Base-by-base conservation (phyloP, 2,113 vertebrate species). In the Orthochromis indermauri region DNA sequence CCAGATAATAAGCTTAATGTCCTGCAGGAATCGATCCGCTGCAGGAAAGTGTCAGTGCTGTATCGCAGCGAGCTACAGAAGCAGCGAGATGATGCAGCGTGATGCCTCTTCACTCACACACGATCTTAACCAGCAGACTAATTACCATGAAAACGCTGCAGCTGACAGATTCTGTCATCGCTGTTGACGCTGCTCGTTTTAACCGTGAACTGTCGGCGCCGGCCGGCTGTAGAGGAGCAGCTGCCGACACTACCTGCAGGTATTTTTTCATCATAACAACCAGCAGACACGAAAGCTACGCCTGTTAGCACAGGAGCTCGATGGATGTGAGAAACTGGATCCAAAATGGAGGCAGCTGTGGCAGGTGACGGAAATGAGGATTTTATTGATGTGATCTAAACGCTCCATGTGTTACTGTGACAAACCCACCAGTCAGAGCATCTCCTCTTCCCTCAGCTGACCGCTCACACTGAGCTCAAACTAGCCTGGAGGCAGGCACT, bases 291-390 rank as follows among this genome's bases (percentile, higher is more conserved):
- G 0, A 49, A 76, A 7, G 42, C 24, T 76, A 12, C 10, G 6
- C 16, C 14, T 17, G 42, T 76, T 19, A 76, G 71, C 42, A 3
- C 16, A 19, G 6, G 42, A 47, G 4, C 71, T 4, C 4, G 6
- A 11, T 19, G 40, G 45, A 31, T 19, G 71, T 49, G 42, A 47
- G 21, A 31, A 76, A 76, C 68, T 28, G 42, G 71, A 49, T 76
- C 71, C 71, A 76, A 76, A 76, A 76, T 76, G 42, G 42, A 31
- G 71, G 16, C 71, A 49, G 24, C 24, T 49, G 68, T 17, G 14
- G 0, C 40, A 76, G 8, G n/a, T 26, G 37, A 35, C 0, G 1
- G 3, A 24, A 68, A 24, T 8, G 1, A 21, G 35, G 35, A 24
- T 37, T 21, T 68, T 40, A 14, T 5, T 68, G 63, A 13, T 24